Evolutionary conservation across 2,888 invertebrate species (phyloP).

Genomic region (Venustoraphidia nigricollis): DNA sequence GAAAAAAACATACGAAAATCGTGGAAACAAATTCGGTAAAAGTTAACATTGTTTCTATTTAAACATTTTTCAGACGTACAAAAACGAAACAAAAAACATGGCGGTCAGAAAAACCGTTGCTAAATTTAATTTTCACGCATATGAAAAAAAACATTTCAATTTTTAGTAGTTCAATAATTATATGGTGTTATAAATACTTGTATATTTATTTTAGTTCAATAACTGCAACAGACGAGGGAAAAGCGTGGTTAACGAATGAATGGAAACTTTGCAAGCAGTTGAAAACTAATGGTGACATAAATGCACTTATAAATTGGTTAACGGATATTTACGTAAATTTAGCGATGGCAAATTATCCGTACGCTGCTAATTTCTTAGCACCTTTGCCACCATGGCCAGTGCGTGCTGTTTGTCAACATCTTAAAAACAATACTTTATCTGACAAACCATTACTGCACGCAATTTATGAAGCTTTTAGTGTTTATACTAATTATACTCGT

Average conservation of each 20-base stretch:
- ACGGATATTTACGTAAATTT: slow-evolving; percentile 57
- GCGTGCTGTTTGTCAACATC: slow-evolving; percentile 38
- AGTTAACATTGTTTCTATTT: slow-evolving; percentile 2
- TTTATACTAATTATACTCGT: slow-evolving; percentile 75
- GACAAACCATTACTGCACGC: slow-evolving; percentile 39
- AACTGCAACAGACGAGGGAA: slow-evolving; percentile 44
- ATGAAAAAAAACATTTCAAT: background rate
- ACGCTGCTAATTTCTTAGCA: slow-evolving; percentile 64
- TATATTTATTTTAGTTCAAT: slow-evolving; percentile 27
- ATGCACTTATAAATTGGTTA: slow-evolving; percentile 51
- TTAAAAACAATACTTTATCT: slow-evolving; percentile 26
- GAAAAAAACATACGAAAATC: slow-evolving; percentile 55
- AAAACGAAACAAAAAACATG: no score
- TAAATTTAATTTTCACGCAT: no score
- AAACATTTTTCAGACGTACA: background rate
- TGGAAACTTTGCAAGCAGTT: slow-evolving; percentile 67
- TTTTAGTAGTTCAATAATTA: background rate
- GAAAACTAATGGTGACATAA: slow-evolving; percentile 36
- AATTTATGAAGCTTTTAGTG: slow-evolving; percentile 50
- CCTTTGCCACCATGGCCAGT: slow-evolving; percentile 79
- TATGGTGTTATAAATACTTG: background rate
- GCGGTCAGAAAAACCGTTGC: no score
- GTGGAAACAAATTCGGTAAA: slow-evolving; percentile 61
- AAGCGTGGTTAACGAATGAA: slow-evolving; percentile 46
- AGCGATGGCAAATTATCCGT: slow-evolving; percentile 95